A percentile compares a stretch with the other conserved stretches of the same genome.
Conservation (phyloP, 2,113 vertebrate genomes). For the Hippoglossus stenolepis region DNA sequence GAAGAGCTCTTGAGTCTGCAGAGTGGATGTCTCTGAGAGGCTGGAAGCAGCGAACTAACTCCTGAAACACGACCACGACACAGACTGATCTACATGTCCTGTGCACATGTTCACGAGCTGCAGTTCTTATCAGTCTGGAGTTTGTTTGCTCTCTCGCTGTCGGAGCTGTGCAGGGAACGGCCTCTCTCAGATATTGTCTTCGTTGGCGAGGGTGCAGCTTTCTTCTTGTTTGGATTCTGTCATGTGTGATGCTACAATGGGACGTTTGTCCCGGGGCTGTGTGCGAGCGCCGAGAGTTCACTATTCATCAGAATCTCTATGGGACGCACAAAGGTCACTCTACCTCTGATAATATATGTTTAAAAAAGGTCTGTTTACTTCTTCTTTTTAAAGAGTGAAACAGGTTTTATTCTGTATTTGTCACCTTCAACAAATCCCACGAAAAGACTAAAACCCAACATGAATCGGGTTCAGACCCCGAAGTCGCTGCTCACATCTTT, state of each 20-base stretch:
- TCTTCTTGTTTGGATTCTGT: constrained; percentile 72
- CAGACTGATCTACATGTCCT: not conserved
- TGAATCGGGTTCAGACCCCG: not conserved
- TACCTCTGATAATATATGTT: not conserved
- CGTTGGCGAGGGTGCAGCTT: constrained; percentile 45
- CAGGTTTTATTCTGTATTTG: not conserved
- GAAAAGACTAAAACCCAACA: not conserved
- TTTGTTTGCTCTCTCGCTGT: constrained; percentile 56
- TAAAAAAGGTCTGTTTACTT: not conserved
- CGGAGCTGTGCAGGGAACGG: constrained; percentile 29
- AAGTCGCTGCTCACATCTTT: not conserved
- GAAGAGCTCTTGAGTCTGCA: not conserved
- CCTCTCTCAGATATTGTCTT: constrained; percentile 40
- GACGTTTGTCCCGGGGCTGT: constrained; percentile 53
- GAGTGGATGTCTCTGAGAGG: not conserved
- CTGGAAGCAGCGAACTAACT: not conserved
- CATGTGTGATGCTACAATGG: constrained; percentile 69
- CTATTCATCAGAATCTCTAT: constrained; percentile 54
- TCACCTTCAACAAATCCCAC: not conserved
- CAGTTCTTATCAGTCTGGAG: constrained; percentile 33
- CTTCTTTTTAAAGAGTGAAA: not conserved
- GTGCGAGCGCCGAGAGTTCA: constrained; percentile 23
- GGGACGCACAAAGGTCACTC: constrained; percentile 31
- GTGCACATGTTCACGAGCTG: too few relatives aligned
- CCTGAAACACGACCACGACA: not conserved